Evolutionary conservation across 2,888 invertebrate species (phyloP).

Genomic region (Eupithecia centaureata): DNA sequence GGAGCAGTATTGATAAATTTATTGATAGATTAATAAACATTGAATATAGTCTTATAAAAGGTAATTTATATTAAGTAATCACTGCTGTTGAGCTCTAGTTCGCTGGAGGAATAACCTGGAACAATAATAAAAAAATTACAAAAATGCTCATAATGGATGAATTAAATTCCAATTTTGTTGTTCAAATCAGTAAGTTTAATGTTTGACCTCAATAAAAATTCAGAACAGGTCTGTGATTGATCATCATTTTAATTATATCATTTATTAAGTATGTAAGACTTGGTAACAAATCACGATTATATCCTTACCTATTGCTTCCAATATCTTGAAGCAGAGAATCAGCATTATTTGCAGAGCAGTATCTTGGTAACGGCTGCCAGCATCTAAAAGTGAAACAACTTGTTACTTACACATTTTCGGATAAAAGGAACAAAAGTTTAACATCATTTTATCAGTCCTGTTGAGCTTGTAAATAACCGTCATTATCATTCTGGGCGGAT

Average conservation of each 20-base stretch:
- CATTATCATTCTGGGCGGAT: slow-evolving; percentile 51
- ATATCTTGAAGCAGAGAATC: background rate
- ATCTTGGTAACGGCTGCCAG: background rate
- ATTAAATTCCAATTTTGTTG: background rate
- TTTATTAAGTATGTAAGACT: too few relatives aligned
- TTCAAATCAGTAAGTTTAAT: slow-evolving; percentile 49
- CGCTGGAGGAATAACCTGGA: slow-evolving; percentile 11
- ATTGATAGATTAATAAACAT: slow-evolving; percentile 1
- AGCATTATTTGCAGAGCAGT: background rate
- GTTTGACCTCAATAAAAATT: slow-evolving; percentile 69
- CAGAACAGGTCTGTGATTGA: slow-evolving; percentile 81
- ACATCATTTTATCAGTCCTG: slow-evolving; percentile 59
- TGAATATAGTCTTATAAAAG: background rate
- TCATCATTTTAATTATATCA: slow-evolving; percentile 61
- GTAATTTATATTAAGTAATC: background rate
- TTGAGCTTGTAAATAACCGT: slow-evolving; percentile 65
- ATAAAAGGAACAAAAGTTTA: background rate
- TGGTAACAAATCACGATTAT: too few relatives aligned
- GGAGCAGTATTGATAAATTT: background rate
- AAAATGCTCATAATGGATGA: background rate
- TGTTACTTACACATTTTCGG: background rate
- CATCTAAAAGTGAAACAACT: background rate
- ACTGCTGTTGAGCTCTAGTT: background rate
- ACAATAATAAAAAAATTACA: slow-evolving; percentile 8
- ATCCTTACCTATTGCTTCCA: background rate